These are phyloP conservation scores for Rhogogaster chlorosoma DNA, from an alignment of 2,888 invertebrate genomes.

Conservation along the genomic window DNA sequence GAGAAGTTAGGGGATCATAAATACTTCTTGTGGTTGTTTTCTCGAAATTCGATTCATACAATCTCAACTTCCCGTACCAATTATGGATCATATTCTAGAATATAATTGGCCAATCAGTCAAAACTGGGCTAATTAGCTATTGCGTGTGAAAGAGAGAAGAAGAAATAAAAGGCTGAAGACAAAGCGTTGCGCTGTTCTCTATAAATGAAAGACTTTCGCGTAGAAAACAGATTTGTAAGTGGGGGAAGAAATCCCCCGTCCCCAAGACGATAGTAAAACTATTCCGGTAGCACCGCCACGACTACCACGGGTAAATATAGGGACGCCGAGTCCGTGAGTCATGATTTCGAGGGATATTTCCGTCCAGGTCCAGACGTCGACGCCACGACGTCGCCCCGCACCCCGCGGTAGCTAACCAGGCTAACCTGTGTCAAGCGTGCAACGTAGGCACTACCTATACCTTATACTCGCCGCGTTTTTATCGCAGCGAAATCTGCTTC, in stretches of 20 bases:
- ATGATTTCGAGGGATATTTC: conserved; percentile 49
- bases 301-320: conserved; percentile 45
- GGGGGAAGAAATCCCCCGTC: background rate
- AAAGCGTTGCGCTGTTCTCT: background rate
- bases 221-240: conserved; percentile 19
- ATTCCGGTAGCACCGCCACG: conserved; percentile 46
- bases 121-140: background rate
- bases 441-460: background rate
- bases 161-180: background rate
- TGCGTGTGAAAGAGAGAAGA: background rate
- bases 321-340: conserved; percentile 46
- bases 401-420: conserved; percentile 1
- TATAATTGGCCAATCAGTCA: background rate
- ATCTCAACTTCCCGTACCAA: background rate
- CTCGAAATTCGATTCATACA: background rate
- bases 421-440: conserved; percentile 30
- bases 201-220: conserved; percentile 19
- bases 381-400: conserved; percentile 29
- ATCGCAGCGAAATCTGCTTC: background rate
- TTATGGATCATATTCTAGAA: background rate
- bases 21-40: background rate
- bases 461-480: background rate
- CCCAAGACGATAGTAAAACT: conserved; percentile 48
- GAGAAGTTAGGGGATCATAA: background rate
- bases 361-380: conserved; percentile 47